A percentile compares a stretch with the other conserved stretches of the same genome.
These are phyloP conservation scores for Myathropa florea DNA, from an alignment of 2,888 invertebrate genomes.

Conservation along the genomic window DNA sequence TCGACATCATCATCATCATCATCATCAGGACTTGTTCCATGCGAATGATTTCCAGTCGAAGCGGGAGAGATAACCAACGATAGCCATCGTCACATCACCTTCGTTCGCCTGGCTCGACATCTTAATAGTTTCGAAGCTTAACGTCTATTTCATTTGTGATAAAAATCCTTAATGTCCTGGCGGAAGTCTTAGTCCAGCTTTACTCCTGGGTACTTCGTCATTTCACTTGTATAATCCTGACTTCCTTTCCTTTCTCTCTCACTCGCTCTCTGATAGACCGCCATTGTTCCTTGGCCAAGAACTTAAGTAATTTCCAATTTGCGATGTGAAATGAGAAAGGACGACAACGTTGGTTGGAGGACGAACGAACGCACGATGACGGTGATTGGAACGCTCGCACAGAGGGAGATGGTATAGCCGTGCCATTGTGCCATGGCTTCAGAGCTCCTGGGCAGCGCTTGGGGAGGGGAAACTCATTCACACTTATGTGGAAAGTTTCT, in stretches of 20 bases:
- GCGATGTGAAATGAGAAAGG: conserved; percentile 64
- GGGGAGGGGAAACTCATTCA: conserved; percentile 50
- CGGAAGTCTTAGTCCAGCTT: conserved; percentile 45
- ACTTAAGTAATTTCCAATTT: conserved; percentile 71
- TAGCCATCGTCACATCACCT: conserved; percentile 46
- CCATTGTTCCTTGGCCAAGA: conserved; percentile 46
- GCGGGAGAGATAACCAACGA: conserved; percentile 52
- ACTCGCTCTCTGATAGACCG: not conserved
- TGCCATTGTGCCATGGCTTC: not conserved
- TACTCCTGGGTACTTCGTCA: conserved; percentile 41
- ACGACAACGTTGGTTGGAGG: conserved; percentile 24
- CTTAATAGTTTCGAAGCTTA: conserved; percentile 62
- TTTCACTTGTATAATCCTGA: conserved; percentile 56
- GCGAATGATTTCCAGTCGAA: conserved; percentile 40
- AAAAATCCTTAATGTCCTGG: conserved; percentile 64
- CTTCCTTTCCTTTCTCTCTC: not conserved
- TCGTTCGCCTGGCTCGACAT: conserved; percentile 24
- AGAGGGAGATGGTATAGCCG: conserved; percentile 3
- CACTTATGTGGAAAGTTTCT: conserved; percentile 70
- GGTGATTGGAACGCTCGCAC: conserved; percentile 24
- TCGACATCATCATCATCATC: conserved; percentile 62
- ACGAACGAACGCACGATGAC: conserved; percentile 5
- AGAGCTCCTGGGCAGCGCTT: not conserved
- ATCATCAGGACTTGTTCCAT: conserved; percentile 45
- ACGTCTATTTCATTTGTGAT: conserved; percentile 59